These are phyloP conservation scores for Ceratotherium simum DNA, from an alignment of 2,113 vertebrate species.

Conservation along the genomic window DNA sequence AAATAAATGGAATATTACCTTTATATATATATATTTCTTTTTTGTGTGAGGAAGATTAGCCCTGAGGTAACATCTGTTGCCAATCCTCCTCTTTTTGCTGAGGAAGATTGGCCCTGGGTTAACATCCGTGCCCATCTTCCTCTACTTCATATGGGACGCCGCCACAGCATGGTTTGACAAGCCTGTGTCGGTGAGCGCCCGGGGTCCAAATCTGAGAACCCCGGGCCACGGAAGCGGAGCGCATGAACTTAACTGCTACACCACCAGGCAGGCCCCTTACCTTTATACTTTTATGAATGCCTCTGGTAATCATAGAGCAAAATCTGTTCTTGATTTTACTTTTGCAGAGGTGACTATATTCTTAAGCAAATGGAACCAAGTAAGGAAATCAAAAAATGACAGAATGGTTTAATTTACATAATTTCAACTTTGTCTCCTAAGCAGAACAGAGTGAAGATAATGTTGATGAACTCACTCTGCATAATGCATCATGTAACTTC, in stretches of 20 bases:
- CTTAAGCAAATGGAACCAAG: not conserved
- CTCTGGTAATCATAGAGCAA: not conserved
- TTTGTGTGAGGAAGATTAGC: no score
- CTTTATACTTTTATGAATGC: not conserved
- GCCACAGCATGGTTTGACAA: no score
- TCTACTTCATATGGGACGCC: no score
- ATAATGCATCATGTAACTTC: not conserved
- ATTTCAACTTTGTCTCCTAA: constrained; percentile 58
- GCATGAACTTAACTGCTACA: no score
- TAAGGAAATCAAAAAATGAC: constrained; percentile 44
- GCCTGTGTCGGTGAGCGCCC: no score
- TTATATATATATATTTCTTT: not conserved
- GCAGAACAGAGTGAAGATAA: not conserved
- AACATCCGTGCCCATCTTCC: no score
- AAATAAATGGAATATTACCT: not conserved
- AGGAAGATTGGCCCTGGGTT: no score
- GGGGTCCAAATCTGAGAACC: no score
- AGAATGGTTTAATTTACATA: constrained; percentile 51
- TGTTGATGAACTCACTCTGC: constrained; percentile 31
- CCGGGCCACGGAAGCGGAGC: no score
- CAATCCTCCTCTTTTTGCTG: no score
- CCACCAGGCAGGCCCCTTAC: not conserved
- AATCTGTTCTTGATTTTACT: constrained; percentile 1
- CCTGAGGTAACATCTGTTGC: no score
- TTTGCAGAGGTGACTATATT: not conserved